A percentile compares a stretch with the other conserved stretches of the same genome.
Conservation (phyloP, 64 coral and sea anemone genomes). For the Pachyseris speciosa region DNA sequence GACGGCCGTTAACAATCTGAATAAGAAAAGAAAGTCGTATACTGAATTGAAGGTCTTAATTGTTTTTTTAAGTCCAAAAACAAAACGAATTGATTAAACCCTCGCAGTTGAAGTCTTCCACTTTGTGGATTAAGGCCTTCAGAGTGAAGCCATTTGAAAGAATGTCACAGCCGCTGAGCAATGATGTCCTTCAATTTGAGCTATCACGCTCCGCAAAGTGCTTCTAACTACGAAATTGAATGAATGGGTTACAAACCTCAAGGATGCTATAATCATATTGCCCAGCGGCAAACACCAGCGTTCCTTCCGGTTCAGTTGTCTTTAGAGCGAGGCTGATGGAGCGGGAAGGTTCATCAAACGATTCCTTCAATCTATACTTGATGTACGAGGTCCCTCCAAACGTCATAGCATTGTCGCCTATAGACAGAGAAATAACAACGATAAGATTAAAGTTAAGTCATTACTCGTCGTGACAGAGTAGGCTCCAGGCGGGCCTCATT, state of each 20-base stretch:
- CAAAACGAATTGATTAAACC: background rate
- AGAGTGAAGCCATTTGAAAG: background rate
- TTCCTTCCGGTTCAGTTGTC: constrained; percentile 79
- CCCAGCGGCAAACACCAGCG: constrained; percentile 91
- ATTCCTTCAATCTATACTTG: constrained; percentile 75
- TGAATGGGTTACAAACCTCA: constrained; percentile 54
- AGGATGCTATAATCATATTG: constrained; percentile 96
- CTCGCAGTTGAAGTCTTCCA: background rate
- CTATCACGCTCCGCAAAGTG: no score
- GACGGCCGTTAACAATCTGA: constrained; percentile 87
- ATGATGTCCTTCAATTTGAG: no score
- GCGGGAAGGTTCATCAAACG: constrained; percentile 81
- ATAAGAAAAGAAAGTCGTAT: background rate
- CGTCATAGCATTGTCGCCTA: constrained; percentile 71
- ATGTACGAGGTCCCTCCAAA: constrained; percentile 82
- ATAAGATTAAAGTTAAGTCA: no score
- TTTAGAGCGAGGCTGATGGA: constrained; percentile 85
- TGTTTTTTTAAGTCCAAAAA: background rate
- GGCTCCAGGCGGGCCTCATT: no score
- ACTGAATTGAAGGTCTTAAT: background rate
- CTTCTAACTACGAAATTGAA: background rate
- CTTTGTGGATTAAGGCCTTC: background rate
- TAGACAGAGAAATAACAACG: background rate
- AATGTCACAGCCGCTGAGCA: no score
- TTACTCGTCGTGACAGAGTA: no score